Conservation (phyloP, 2,113 vertebrate genomes). For the Psophia crepitans region DNA sequence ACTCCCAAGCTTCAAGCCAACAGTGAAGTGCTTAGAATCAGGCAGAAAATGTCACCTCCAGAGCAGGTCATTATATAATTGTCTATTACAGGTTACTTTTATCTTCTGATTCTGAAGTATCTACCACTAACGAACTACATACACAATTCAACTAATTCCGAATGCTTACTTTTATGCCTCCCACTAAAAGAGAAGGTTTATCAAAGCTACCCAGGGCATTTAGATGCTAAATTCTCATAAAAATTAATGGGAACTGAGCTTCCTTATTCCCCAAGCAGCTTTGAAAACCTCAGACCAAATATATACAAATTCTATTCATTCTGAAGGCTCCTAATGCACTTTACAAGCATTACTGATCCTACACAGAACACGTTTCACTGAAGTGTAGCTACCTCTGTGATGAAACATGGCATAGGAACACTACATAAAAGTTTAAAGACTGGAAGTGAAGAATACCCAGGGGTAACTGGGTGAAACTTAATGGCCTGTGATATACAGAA, state of each 20-base stretch:
- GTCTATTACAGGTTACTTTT: neutral
- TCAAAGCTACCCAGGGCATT: neutral
- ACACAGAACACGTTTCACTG: neutral
- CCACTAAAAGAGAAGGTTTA: constrained; percentile 7
- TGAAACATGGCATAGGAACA: neutral
- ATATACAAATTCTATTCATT: neutral
- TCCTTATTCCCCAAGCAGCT: neutral
- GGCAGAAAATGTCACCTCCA: neutral
- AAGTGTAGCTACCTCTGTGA: neutral
- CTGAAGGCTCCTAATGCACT: neutral
- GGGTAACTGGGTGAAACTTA: neutral
- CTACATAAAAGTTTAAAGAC: neutral
- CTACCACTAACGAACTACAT: neutral
- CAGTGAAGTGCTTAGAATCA: neutral
- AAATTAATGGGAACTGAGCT: neutral
- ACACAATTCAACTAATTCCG: neutral
- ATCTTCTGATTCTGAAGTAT: neutral
- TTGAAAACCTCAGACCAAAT: neutral
- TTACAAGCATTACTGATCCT: neutral
- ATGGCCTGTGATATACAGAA: neutral
- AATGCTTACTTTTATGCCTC: constrained; percentile 6
- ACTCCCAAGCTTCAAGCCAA: neutral
- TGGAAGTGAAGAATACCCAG: neutral
- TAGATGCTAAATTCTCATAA: constrained; percentile 25
- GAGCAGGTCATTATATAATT: neutral